Base-by-base conservation (phyloP, 2,888 invertebrate species). In the Dryadula phaetusa region DNA sequence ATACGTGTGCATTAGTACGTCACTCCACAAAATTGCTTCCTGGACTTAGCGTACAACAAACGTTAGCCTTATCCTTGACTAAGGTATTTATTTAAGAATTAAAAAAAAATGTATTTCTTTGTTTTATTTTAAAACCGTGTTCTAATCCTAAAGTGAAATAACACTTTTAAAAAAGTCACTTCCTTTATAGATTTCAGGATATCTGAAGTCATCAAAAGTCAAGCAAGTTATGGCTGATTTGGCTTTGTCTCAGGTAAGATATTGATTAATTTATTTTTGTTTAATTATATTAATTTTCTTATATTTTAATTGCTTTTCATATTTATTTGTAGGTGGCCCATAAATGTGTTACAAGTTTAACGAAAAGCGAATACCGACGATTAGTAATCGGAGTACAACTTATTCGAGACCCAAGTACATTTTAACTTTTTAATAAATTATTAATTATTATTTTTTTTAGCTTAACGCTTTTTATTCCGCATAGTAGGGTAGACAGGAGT, bases 181-280 rank as follows among this genome's bases (percentile, higher is more conserved):
- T 42, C 44, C 3, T 47, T 81, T 87, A 40, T 79, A 96, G 95
- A 93, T 96, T 71, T 95, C 96, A 16, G 95, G 95, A 2, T 96
- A 96, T 78, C 90, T 97, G 72, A 96, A 97, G 81, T 95, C 95
- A 70, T 96, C 96, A 0, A 95, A 98, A 84, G 98, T 99, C 10
- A 96, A 97, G 67, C 98, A 98, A 90, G 97, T 99, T 0, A 94
- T 99, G 91, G 97, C 98, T 0, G 99, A 99, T 86, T 93, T 99
- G 73, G 99, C 99, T 0, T 87, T 99, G 7, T 97, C 98, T 0
- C 98, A 98, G 90, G 93, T 92, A 78, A 74, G 69, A 4, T 56
- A 22, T 22, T 14, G 1, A 10, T 14, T 14, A 37, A 4, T 20
- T 3, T 2, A 5, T 25, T 7, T 47, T 3, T 10, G 4, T 20